Evolutionary conservation across 2,113 vertebrate genomes (phyloP), one percentile per base, ranked within the genome.

Genomic region (Percopsis transmontana): DNA sequence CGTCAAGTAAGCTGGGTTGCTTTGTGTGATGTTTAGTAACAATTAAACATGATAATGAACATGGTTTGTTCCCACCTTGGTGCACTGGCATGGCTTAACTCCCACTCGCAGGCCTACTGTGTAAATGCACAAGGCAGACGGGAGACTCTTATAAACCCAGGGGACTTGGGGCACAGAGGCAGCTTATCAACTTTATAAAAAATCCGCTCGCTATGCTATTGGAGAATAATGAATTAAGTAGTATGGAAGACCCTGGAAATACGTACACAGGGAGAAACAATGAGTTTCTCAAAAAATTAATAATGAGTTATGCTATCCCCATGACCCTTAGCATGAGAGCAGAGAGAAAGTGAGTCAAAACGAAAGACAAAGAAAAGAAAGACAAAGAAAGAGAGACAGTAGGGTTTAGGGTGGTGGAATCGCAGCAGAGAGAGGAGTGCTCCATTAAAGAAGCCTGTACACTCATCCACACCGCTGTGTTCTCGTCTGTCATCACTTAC

Each of bases 261-360:
- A 63, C 41, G 66, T 77, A 66, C 76, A 64, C 76, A 18, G 63
- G 20, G 48, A 11, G 59, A 65, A 72, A 56, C 14, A 5, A 81
- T 82, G 66, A 89, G 27, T 33, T 33, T n/a, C n/a, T n/a, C n/a
- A n/a, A n/a, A n/a, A n/a, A n/a, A 83, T 87, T 79, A 80, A 39
- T 87, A 66, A 89, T 83, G 75, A 84, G 62, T 33, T 62, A 41
- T 70, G 18, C 66, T 47, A 57, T 79, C 55, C 58, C 70, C 11
- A 14, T 56, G 70, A 61, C 54, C 55, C 56, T 5, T 63, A 44
- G 51, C 75, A 65, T 58, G 40, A 50, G 44, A 38, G 62, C 38
- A 61, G 57, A 48, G 51, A 14, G 20, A 24, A 40, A 23, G 19
- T 21, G 51, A 23, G n/a, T 12, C n/a, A 60, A 18, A 55, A 56